Evolutionary conservation across 2,888 invertebrate genomes (phyloP).

Genomic region (Tanytarsus gracilentus): DNA sequence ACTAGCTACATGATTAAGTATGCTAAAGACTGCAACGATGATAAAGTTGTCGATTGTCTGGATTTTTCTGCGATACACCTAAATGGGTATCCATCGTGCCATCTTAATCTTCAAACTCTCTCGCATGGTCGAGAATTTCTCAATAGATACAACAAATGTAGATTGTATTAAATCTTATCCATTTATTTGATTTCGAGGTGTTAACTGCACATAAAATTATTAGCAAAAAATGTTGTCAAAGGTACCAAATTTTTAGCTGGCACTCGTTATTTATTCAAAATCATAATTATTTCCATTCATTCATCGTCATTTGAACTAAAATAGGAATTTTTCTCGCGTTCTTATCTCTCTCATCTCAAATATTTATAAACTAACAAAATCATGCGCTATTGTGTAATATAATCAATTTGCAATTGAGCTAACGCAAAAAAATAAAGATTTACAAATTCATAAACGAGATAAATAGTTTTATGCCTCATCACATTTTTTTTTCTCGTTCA

Average conservation of each 20-base stretch:
- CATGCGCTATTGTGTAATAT: too few species aligned
- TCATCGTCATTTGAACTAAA: too few species aligned
- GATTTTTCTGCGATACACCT: constrained; percentile 58
- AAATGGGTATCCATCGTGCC: constrained; percentile 49
- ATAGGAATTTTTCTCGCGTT: too few species aligned
- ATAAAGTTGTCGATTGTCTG: constrained; percentile 54
- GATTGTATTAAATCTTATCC: constrained; percentile 2
- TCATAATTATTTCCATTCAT: too few species aligned
- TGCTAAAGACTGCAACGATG: constrained; percentile 54
- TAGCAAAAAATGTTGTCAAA: background rate
- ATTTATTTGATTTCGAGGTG: background rate
- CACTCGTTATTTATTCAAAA: background rate
- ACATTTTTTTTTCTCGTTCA: constrained; percentile 10
- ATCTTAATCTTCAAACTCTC: constrained; percentile 33
- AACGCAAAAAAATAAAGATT: background rate
- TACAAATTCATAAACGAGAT: background rate
- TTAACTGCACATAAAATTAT: background rate
- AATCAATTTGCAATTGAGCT: background rate
- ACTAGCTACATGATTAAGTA: constrained; percentile 51
- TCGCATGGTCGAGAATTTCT: constrained; percentile 11
- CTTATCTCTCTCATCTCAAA: too few species aligned
- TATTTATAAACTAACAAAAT: too few species aligned
- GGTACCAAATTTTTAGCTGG: background rate
- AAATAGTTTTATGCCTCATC: background rate
- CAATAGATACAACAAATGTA: constrained; percentile 4